phyloP scores from a whole-genome alignment of 2,797 vertebrate genomes.

The Antrozous pallidus region DNA sequence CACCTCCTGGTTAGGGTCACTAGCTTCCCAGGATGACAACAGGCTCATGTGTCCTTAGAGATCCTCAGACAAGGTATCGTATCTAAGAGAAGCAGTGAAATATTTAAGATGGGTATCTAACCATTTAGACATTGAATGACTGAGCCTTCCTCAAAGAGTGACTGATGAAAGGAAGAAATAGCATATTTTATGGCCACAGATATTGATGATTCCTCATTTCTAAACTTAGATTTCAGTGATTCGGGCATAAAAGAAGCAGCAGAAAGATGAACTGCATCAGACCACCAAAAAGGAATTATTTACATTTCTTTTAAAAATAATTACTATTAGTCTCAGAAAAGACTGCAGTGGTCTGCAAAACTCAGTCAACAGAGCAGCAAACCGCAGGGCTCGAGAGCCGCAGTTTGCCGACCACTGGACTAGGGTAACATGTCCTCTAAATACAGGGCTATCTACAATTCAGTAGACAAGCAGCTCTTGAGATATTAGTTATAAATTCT shows the following conservation, averaged over 20 bases:
- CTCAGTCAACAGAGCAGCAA: no score
- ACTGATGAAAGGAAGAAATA: background rate
- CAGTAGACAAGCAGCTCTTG: background rate
- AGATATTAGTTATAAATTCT: background rate
- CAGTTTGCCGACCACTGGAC: no score
- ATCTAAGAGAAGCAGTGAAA: background rate
- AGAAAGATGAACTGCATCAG: background rate
- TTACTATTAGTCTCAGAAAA: background rate
- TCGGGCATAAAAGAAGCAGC: background rate
- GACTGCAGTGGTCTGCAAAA: no score
- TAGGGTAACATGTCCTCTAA: background rate
- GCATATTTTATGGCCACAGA: background rate
- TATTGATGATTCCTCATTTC: background rate
- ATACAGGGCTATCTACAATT: background rate
- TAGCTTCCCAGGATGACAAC: background rate
- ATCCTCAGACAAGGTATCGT: background rate
- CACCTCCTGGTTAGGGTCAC: background rate
- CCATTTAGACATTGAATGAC: background rate
- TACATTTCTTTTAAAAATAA: conserved; percentile 36
- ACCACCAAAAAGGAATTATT: background rate
- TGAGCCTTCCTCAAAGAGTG: background rate
- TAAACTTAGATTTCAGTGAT: conserved; percentile 29
- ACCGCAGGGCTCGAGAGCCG: no score
- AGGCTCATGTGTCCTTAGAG: background rate
- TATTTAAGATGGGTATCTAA: background rate